A percentile compares a stretch with the other conserved stretches of the same genome.
Conservation (phyloP, 2,888 invertebrate species). For the Steinernema hermaphroditum region DNA sequence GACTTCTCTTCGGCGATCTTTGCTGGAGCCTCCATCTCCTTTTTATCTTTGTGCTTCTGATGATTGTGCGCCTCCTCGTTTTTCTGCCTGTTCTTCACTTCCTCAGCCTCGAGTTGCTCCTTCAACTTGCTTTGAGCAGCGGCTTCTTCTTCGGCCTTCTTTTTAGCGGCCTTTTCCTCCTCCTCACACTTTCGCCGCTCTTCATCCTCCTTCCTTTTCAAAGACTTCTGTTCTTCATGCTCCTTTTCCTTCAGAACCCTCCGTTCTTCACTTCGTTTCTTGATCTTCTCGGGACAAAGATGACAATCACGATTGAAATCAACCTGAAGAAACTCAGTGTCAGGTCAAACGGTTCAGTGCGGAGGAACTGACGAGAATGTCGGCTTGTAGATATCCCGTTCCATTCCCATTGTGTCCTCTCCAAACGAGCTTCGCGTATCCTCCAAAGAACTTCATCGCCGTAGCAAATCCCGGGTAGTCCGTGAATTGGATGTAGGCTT, state of each 20-base stretch:
- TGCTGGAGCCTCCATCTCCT: neutral
- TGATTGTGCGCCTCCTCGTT: neutral
- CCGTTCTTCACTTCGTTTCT: constrained; percentile 11
- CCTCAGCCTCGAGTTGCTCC: neutral
- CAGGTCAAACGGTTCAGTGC: too few species aligned
- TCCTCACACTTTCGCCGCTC: constrained; percentile 5
- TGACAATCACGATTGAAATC: constrained; percentile 24
- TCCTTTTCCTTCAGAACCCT: neutral
- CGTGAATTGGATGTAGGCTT: constrained; percentile 44
- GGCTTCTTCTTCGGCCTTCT: neutral
- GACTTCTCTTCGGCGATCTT: neutral
- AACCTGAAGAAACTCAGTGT: too few species aligned
- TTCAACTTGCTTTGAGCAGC: neutral
- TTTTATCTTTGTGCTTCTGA: neutral
- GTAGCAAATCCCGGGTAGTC: constrained; percentile 41
- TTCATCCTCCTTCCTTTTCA: neutral
- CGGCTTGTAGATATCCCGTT: constrained; percentile 17
- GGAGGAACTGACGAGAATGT: neutral
- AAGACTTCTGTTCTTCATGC: neutral
- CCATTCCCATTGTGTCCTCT: constrained; percentile 9
- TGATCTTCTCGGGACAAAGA: constrained; percentile 19
- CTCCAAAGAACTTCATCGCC: constrained; percentile 42
- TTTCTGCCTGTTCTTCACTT: neutral
- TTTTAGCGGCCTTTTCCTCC: neutral
- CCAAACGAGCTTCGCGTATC: constrained; percentile 30